These are phyloP conservation scores for Aporophyla lueneburgensis DNA, from an alignment of 2,888 invertebrate genomes.

Conservation along the genomic window DNA sequence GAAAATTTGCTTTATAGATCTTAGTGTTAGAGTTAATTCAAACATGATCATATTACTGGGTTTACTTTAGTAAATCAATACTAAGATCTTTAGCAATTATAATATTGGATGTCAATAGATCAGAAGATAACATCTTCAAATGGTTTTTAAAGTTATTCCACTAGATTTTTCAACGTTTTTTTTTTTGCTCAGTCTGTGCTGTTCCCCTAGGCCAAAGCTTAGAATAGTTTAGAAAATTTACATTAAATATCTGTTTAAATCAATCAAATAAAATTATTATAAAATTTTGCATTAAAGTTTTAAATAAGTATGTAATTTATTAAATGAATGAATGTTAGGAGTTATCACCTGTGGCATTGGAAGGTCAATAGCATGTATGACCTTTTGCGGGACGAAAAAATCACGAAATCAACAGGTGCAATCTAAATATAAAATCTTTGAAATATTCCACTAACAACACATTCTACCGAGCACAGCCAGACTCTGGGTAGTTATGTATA, in stretches of 20 bases:
- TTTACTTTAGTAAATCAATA: neutral
- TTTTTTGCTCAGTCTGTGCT: neutral
- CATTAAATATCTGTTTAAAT: neutral
- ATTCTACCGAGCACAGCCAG: too few species aligned
- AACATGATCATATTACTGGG: neutral
- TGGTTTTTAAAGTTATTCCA: neutral
- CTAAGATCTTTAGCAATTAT: neutral
- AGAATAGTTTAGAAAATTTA: too few species aligned
- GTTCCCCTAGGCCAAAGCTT: neutral
- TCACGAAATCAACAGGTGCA: constrained; percentile 1
- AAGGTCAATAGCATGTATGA: constrained; percentile 9
- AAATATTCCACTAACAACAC: neutral
- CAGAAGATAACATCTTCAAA: neutral
- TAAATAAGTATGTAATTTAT: neutral
- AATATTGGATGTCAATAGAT: neutral
- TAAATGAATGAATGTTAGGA: neutral
- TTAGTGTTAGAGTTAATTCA: neutral
- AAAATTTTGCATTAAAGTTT: neutral
- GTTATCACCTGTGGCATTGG: neutral
- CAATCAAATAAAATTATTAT: neutral
- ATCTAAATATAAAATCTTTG: neutral
- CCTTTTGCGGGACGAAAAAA: neutral
- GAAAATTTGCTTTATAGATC: neutral
- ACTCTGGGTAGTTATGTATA: too few species aligned
- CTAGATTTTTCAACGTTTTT: neutral